Base-by-base conservation (phyloP, 2,888 invertebrate species). In the Danaus chrysippus region DNA sequence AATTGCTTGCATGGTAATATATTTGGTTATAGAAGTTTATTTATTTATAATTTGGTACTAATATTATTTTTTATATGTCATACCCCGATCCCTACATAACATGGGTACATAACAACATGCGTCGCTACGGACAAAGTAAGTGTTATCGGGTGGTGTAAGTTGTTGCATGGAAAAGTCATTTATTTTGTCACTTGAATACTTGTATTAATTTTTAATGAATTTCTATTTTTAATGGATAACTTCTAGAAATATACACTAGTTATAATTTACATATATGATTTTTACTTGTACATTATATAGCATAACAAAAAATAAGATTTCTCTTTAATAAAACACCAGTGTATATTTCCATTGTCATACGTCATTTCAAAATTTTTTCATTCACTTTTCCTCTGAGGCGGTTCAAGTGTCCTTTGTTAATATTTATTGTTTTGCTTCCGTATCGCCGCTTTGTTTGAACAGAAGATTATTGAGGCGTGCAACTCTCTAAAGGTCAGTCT, bases 401-500 rank as follows among this genome's bases (percentile, higher is more conserved):
- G 70, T 71, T 71, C 66, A 64, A 68, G 70, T 71, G 64, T 63
- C 49, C 73, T 72, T 78, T 79, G 82, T 83, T 83, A 82, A 84
- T 84, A 71, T 82, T 80, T 73, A 87, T 83, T 87, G 79, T 88
- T 87, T 49, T 88, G 83, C 85, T 79, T 82, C 78, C 77, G 77
- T 76, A 77, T 74, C 80, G 81, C 75, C 76, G 83, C 87, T 87
- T 83, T 85, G 82, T 77, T 83, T 75, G 49, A 34, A 92, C 95
- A 96, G 96, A 96, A 96, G 96, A 95, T 96, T 94, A 94, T 96
- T 93, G 96, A 96, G 94, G 96, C 96, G 94, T 96, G 96, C 95
- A 95, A 96, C 93, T 95, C 96, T 83, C 94, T 96, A 87, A 96
- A 96, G 96, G 96, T 96, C 79, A 89, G 90, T 90, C 76, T 70